phyloP scores from a whole-genome alignment of 1,140 invertebrate genomes.

The Psix sp. region DNA sequence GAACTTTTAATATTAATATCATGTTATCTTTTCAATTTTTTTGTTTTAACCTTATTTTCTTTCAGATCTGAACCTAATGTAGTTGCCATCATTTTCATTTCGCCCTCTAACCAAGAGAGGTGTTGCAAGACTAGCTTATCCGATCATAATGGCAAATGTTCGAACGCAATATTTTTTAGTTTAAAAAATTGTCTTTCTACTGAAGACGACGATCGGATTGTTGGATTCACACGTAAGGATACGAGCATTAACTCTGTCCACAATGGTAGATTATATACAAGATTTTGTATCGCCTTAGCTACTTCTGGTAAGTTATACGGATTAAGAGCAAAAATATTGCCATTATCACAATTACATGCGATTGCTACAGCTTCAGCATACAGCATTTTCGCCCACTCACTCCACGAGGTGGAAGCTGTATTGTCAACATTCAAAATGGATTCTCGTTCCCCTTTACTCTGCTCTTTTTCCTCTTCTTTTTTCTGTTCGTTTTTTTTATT shows the following conservation, averaged over 20 bases:
- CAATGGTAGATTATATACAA: constrained; percentile 22
- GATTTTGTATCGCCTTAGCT: constrained; percentile 12
- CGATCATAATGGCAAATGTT: constrained; percentile 14
- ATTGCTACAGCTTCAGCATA: constrained; percentile 1
- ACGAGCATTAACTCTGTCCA: constrained; percentile 28
- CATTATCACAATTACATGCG: not conserved
- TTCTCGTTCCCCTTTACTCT: too few relatives aligned
- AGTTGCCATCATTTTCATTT: too few relatives aligned
- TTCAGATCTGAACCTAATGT: too few relatives aligned
- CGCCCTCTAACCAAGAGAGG: not conserved
- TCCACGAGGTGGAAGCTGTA: constrained; percentile 4
- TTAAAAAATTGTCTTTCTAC: constrained; percentile 21
- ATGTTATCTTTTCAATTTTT: too few relatives aligned
- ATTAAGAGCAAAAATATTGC: constrained; percentile 14
- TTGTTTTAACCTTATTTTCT: too few relatives aligned
- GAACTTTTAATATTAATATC: too few relatives aligned
- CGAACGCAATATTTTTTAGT: constrained; percentile 23
- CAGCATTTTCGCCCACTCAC: not conserved
- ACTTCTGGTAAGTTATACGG: constrained; percentile 21
- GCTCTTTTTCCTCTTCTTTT: too few relatives aligned
- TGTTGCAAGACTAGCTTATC: constrained; percentile 22
- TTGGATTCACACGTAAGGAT: constrained; percentile 3
- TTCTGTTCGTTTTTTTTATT: too few relatives aligned
- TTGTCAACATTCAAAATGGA: too few relatives aligned
- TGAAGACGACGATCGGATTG: constrained; percentile 9